Evolutionary conservation across 2,888 invertebrate species (phyloP), one percentile per base, ranked within the genome.

Genomic region (Chloroclystis v-ata): DNA sequence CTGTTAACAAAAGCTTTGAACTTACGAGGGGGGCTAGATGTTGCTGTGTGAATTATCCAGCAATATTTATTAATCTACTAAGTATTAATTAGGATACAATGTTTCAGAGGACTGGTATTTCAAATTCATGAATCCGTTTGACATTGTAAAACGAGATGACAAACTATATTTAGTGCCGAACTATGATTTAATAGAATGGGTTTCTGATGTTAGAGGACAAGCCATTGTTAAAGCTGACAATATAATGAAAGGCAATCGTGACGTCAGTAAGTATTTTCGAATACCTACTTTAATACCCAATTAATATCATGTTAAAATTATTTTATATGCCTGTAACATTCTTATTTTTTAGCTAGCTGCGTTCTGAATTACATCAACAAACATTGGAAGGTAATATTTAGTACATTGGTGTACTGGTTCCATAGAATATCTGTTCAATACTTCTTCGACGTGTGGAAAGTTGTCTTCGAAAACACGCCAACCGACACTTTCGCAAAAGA

Each of bases 401-500:
- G 60, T 8, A 45, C 52, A 1, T 65, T 69, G 10, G 75, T 69
- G 3, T 44, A 59, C 45, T 38, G 48, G 1, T 67, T 77, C 30
- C 16, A 72, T 2, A 59, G 69, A 26, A 65, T 63, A 45, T 67
- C 66, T 0, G 40, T 69, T 28, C 60, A 67, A 1, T 52, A 63
- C n/a, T 67, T 62, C 26, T 60, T 60, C 25, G 47, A 37, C 1
- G 60, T 61, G 1, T 56, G 60, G 25, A 44, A 55, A 6, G 59
- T 61, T 12, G 68, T 76, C 45, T 70, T 60, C 29, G 59, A 63
- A 2, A 45, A 25, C 0, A 53, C 67, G 3, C 66, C 76, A 10
- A 58, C 71, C 1, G 67, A 55, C 7, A 5, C 65, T 7, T 73
- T 49, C 39, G 56, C 72, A 3, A 49, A 51, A 11, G 76, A 78